These are phyloP conservation scores for Pteropus rufus DNA, from an alignment of 2,797 vertebrate species.

Conservation along the genomic window DNA sequence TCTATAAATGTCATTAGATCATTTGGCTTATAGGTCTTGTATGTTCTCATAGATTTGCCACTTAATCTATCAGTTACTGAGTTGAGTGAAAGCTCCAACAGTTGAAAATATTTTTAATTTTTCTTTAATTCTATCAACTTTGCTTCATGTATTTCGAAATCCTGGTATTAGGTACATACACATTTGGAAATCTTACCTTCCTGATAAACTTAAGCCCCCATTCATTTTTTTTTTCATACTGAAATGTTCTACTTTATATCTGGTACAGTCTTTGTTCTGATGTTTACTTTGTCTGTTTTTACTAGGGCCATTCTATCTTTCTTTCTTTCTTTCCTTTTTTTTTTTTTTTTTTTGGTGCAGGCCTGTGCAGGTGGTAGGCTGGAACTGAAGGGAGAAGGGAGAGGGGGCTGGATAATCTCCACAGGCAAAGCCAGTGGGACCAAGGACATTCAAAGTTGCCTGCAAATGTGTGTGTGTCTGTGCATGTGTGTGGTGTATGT, in stretches of 20 bases:
- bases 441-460: neutral
- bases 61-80: neutral
- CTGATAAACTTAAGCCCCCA: neutral
- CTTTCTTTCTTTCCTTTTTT: too few relatives aligned
- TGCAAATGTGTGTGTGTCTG: neutral
- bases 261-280: neutral
- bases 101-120: neutral
- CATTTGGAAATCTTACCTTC: neutral
- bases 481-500: too few relatives aligned
- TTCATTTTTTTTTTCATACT: neutral
- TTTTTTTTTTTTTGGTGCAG: neutral
- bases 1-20: neutral
- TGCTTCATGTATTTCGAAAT: neutral
- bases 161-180: neutral
- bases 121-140: neutral
- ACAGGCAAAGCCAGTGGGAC: neutral
- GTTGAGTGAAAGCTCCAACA: neutral
- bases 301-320: neutral
- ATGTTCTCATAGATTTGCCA: neutral
- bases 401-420: neutral
- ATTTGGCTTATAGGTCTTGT: neutral
- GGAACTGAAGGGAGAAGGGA: neutral
- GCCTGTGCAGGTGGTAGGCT: neutral
- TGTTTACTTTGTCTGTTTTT: neutral
- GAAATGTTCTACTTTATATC: neutral